Percentiles rank a stretch among this genome's conserved stretches.
phyloP scores from a whole-genome alignment of 2,888 invertebrate genomes.

The Chirona hameri region DNA sequence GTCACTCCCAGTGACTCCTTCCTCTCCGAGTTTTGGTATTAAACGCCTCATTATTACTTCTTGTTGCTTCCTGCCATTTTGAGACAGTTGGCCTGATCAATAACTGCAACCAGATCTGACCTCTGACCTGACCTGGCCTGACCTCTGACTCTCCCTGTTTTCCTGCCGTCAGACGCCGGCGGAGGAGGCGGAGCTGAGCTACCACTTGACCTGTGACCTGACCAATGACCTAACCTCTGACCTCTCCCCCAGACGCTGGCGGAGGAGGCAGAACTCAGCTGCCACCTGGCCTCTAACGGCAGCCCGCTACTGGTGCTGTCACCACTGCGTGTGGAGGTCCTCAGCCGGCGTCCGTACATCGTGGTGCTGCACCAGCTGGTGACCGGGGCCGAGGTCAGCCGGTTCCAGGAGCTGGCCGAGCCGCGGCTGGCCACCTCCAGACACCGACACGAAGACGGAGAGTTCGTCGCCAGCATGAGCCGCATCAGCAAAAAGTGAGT shows the following conservation, averaged over 20 bases:
- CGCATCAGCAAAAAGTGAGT: conserved; percentile 44
- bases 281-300: conserved; percentile 13
- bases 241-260: conserved; percentile 35
- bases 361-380: conserved; percentile 44
- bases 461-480: conserved; percentile 42
- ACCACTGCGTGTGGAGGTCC: conserved; percentile 44
- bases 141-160: too few species aligned
- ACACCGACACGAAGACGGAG: conserved; percentile 42
- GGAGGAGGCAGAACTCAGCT: conserved; percentile 26
- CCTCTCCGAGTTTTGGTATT: too few species aligned
- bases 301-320: conserved; percentile 40
- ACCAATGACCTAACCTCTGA: too few species aligned
- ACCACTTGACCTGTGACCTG: too few species aligned
- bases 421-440: conserved; percentile 32
- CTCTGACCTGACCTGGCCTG: too few species aligned
- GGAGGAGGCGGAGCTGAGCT: too few species aligned
- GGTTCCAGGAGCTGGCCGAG: conserved; percentile 42
- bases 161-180: too few species aligned
- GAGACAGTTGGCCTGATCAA: too few species aligned
- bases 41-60: too few species aligned
- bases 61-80: too few species aligned
- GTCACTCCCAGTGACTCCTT: too few species aligned
- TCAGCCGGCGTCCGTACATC: conserved; percentile 43
- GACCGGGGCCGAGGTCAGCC: conserved; percentile 41
- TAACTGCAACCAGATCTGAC: too few species aligned